These are phyloP conservation scores for Iguana delicatissima DNA, from an alignment of 2,797 vertebrate species.

Conservation along the genomic window DNA sequence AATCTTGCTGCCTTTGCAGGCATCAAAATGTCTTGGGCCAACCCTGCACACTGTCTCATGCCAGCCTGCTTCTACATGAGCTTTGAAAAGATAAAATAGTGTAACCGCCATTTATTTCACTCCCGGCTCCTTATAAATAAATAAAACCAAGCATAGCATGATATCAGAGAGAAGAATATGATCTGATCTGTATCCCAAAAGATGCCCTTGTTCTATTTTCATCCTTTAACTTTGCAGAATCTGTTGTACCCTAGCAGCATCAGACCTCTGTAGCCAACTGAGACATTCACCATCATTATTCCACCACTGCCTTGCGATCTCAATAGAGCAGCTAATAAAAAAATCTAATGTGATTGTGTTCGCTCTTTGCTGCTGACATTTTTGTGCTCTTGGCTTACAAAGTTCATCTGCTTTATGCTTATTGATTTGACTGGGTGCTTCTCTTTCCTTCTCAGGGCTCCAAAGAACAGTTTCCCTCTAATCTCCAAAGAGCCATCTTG, in stretches of 20 bases:
- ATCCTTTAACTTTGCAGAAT: not conserved
- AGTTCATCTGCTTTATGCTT: slow-evolving; percentile 41
- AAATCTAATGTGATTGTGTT: slow-evolving; percentile 25
- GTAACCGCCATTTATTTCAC: slow-evolving; percentile 1
- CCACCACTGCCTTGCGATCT: not conserved
- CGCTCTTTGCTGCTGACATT: slow-evolving; percentile 34
- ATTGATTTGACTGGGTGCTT: slow-evolving; percentile 37
- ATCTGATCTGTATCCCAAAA: not conserved
- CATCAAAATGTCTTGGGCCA: not conserved
- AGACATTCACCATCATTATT: not conserved
- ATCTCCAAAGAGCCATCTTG: slow-evolving; percentile 14
- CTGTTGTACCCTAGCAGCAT: not conserved
- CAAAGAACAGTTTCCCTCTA: slow-evolving; percentile 13
- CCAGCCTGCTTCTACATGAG: not conserved
- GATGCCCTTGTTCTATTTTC: not conserved
- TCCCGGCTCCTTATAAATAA: not conserved
- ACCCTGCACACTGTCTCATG: not conserved
- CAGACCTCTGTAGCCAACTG: not conserved
- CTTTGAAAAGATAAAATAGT: not conserved
- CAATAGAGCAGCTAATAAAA: slow-evolving; percentile 29
- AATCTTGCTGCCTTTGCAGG: not conserved
- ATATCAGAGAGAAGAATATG: not conserved
- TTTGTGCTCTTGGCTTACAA: slow-evolving; percentile 11
- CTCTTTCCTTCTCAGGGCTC: slow-evolving; percentile 12
- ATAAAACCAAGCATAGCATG: not conserved